Evolutionary conservation across 2,113 vertebrate species (phyloP), one percentile per base, ranked within the genome.

Genomic region (Albula goreensis): DNA sequence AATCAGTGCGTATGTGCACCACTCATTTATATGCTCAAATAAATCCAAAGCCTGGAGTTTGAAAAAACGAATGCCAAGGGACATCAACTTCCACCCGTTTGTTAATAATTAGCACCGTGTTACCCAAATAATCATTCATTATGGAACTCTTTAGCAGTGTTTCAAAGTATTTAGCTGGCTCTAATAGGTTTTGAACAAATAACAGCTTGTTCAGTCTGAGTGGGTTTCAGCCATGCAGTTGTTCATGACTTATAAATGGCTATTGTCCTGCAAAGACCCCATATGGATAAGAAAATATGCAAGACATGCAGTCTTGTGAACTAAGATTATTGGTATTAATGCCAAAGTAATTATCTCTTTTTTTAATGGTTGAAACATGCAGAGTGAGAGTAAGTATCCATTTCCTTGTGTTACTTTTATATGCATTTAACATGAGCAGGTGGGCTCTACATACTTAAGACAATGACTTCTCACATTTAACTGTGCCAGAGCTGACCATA

Each of bases 261-360:
- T 56, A 6, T 9, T 56, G 53, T 12, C 12, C 53, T 9, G 12
- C 12, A 74, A 74, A 63, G n/a, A 74, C n/a, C 70, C 8, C 5
- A n/a, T 15, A 78, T 53, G 9, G 12, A 31, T 41, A 78, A 53
- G 4, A 17, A 79, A 49, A 56, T 51, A 84, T 79, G 52, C 31
- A 85, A 53, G 52, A 60, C 79, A 41, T 85, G 31, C 22, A 31
- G n/a, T 74, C 70, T 10, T 10, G 31, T 31, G 70, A n/a, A 31
- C 10, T n/a, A 74, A 74, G 70, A 74, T 85, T 12, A 56, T 53
- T 56, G 48, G 78, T 78, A 77, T 77, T 78, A 78, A 85, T 79
- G 83, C 22, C 31, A 57, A 53, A 49, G 53, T 48, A 78, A 79
- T 66, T 60, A 22, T 22, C 10, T 25, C 19, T 50, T 25, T 57